phyloP scores from a whole-genome alignment of 2,888 invertebrate genomes.

The Tachystola acroxantha region DNA sequence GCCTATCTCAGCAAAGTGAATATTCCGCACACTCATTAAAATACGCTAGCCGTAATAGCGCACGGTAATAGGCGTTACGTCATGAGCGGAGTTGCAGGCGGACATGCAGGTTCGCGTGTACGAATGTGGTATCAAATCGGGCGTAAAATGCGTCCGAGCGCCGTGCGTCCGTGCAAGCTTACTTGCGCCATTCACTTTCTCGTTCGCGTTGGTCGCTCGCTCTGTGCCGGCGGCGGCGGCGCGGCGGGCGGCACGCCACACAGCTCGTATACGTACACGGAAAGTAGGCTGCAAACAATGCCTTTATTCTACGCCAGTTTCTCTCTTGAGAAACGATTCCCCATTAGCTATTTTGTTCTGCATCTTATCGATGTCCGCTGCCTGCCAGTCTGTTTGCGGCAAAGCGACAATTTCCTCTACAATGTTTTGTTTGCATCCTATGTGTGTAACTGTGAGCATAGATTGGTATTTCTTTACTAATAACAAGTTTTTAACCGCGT shows the following conservation, averaged over 20 bases:
- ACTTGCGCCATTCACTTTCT: constrained; percentile 74
- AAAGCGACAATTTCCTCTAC: neutral
- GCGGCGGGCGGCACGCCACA: neutral
- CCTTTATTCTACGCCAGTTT: constrained; percentile 52
- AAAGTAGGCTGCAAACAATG: constrained; percentile 73
- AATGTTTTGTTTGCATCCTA: neutral
- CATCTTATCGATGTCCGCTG: constrained; percentile 33
- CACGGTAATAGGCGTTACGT: constrained; percentile 22
- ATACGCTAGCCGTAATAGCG: constrained; percentile 18
- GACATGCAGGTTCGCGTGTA: constrained; percentile 50
- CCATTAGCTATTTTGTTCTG: constrained; percentile 34
- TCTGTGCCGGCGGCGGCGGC: constrained; percentile 8
- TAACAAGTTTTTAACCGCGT: no score
- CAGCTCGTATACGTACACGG: constrained; percentile 35
- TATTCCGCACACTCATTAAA: constrained; percentile 26
- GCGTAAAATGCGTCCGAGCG: constrained; percentile 56
- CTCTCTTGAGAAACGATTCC: constrained; percentile 64
- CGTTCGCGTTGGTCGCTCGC: constrained; percentile 35
- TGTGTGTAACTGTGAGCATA: no score
- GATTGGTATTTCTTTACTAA: no score
- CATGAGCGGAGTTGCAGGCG: constrained; percentile 16
- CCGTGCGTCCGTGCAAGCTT: constrained; percentile 26
- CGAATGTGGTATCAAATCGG: constrained; percentile 54
- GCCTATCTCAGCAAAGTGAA: neutral
- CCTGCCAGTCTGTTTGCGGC: constrained; percentile 10